Conservation (phyloP, 2,888 invertebrate species). For the Scaptomyza reducta region DNA sequence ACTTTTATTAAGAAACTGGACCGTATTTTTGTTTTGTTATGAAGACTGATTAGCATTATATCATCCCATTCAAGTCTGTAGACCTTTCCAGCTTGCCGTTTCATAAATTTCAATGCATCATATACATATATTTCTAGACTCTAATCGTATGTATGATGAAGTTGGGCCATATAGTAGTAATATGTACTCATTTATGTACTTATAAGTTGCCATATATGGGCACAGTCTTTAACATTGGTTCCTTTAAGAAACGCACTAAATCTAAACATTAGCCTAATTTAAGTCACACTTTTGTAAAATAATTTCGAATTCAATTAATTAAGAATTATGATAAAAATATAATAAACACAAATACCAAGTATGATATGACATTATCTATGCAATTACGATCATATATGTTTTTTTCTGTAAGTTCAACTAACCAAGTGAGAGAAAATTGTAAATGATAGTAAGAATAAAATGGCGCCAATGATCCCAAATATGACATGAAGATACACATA, state of each 20-base stretch:
- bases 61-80: conserved; percentile 7
- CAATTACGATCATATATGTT: conserved; percentile 25
- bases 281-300: conserved; percentile 72
- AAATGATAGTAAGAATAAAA: conserved; percentile 53
- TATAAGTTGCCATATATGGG: conserved; percentile 29
- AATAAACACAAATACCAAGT: conserved; percentile 58
- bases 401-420: conserved; percentile 55
- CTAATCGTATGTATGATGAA: conserved; percentile 15
- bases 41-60: conserved; percentile 78
- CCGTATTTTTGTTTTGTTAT: conserved; percentile 69
- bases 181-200: conserved; percentile 30
- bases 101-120: background rate
- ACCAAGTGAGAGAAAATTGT: conserved; percentile 51
- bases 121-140: conserved; percentile 25
- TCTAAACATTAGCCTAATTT: conserved; percentile 44
- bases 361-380: conserved; percentile 44
- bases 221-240: conserved; percentile 71
- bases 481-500: conserved; percentile 46
- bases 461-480: conserved; percentile 54
- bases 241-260: conserved; percentile 73
- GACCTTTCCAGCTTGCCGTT: conserved; percentile 19
- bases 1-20: conserved; percentile 34
- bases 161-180: conserved; percentile 33
- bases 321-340: conserved; percentile 31
- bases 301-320: conserved; percentile 64